Base-by-base conservation (phyloP, 2,113 vertebrate genomes). In the Petromus typicus region DNA sequence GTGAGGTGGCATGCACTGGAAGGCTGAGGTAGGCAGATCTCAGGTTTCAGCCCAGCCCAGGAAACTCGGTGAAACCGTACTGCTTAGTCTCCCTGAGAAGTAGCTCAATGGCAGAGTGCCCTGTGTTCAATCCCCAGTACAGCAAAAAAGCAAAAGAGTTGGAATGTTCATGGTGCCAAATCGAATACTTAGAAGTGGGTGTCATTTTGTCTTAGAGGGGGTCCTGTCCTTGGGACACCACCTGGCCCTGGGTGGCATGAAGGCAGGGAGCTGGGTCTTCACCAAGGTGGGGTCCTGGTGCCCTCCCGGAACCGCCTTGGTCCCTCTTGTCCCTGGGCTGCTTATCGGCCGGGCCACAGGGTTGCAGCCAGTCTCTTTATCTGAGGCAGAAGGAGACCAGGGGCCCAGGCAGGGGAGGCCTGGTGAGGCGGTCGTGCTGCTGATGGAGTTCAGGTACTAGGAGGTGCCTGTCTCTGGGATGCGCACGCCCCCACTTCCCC, bases 401-500 rank as follows among this genome's bases (percentile, higher is more conserved):
- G 40, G n/a, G 12, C 11, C 25, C 14, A 5, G n/a, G 57, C 30
- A 7, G 5, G 48, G 48, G 48, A 22, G 40, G 48, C 59, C 56
- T 4, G 37, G 17, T 23, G 54, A 20, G 6, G 23, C 37, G 4
- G 12, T 2, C 23, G 0, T 34, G 10, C 54, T 12, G 2, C 13
- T 23, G 86, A 45, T 5, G 40, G 17, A 37, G 54, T 45, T 57
- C 17, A 17, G 85, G 40, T 14, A n/a, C 82, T n/a, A 14, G 59
- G 64, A 66, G 64, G 71, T 7, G 37, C 43, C 43, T 14, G 0
- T 40, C 34, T 37, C 34, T n/a, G 1, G 61, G 79, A 8, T 6
- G 0, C 9, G n/a, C n/a, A n/a, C n/a, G n/a, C n/a, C 27, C 75
- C 64, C 0, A 0, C 10, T 18, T n/a, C 27, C 73, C 7, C 2